Percentiles rank a stretch among this genome's conserved stretches.
These are phyloP conservation scores for Cheilosia variabilis DNA, from an alignment of 2,888 invertebrate genomes.

Conservation along the genomic window DNA sequence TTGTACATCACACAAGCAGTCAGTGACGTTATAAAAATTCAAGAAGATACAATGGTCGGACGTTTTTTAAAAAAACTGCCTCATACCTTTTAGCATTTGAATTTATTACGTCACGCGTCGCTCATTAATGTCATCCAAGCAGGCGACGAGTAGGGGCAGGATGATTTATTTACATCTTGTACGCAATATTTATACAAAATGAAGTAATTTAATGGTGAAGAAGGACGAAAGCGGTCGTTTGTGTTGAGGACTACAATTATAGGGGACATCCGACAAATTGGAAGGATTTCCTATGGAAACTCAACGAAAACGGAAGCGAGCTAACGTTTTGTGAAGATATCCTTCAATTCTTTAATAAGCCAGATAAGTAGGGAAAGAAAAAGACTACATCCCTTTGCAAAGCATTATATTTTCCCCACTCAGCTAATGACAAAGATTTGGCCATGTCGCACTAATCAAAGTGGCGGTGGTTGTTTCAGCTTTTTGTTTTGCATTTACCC, in stretches of 20 bases:
- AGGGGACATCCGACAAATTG: background rate
- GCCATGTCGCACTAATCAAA: no score
- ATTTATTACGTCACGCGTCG: constrained; percentile 30
- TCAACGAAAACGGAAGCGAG: background rate
- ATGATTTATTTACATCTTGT: constrained; percentile 27
- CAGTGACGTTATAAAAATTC: background rate
- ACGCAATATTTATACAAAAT: background rate
- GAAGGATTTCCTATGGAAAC: background rate
- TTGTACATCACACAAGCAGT: background rate
- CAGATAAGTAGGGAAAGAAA: no score
- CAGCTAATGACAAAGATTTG: no score
- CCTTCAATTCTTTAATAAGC: no score
- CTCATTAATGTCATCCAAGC: constrained; percentile 16
- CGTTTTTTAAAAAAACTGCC: background rate
- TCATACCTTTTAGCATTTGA: background rate
- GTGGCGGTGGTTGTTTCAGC: no score
- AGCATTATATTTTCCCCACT: no score
- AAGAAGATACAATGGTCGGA: background rate
- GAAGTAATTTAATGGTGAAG: constrained; percentile 13
- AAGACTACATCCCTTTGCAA: no score
- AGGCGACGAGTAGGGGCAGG: background rate
- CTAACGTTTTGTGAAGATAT: no score
- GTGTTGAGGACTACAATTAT: background rate
- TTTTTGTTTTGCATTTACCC: background rate
- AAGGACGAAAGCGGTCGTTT: background rate